Evolutionary conservation across 2,113 vertebrate genomes (phyloP).

Genomic region (Todiramphus saurophagus): DNA sequence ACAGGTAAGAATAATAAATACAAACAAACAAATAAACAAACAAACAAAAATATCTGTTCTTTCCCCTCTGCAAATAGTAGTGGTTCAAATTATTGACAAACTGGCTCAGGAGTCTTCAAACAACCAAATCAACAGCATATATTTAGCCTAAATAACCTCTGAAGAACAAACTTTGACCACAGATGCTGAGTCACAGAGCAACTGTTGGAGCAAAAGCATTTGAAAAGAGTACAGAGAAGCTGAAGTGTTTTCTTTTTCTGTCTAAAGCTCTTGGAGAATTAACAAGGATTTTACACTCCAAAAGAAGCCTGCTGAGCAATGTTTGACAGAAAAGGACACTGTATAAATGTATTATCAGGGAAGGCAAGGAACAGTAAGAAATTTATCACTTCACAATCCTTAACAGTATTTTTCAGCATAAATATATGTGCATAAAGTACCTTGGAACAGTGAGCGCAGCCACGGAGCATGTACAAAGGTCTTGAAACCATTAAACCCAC

Average conservation of each 20-base stretch:
- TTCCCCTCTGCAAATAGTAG: not conserved
- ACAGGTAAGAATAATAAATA: not conserved
- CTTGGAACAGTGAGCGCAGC: not conserved
- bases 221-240: not conserved
- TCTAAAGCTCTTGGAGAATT: not conserved
- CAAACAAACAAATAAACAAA: not conserved
- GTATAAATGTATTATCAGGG: not conserved
- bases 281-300: not conserved
- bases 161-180: not conserved
- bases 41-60: not conserved
- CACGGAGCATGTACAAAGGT: accelerated
- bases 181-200: not conserved
- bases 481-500: not conserved
- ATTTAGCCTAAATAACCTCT: not conserved
- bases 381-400: not conserved
- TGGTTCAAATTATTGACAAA: not conserved
- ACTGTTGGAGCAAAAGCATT: not conserved
- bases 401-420: not conserved
- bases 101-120: not conserved
- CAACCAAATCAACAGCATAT: not conserved
- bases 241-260: not conserved
- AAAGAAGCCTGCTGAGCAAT: not conserved
- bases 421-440: not conserved
- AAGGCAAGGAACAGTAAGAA: not conserved
- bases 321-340: not conserved